These are phyloP conservation scores for Lethenteron camtschaticum DNA, from an alignment of 2,113 vertebrate species.

Conservation along the genomic window DNA sequence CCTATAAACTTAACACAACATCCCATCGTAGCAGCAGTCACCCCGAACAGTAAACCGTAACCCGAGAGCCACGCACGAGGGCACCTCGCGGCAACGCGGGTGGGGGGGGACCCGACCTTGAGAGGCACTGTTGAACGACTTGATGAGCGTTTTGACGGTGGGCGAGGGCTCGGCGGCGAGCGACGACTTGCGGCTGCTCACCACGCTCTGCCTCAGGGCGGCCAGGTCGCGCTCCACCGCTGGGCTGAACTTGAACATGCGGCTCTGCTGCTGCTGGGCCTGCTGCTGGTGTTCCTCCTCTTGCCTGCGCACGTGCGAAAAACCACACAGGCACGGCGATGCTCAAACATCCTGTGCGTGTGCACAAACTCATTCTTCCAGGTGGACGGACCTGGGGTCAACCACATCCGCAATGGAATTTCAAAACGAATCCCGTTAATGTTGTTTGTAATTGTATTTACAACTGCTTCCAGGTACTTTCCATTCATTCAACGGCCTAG, in stretches of 20 bases:
- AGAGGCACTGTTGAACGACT: conserved; percentile 80
- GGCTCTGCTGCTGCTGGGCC: conserved; percentile 3
- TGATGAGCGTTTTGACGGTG: conserved; percentile 86
- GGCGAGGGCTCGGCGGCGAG: conserved; percentile 77
- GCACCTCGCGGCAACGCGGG: background rate
- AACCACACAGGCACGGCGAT: too few relatives aligned
- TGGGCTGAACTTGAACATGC: conserved; percentile 93
- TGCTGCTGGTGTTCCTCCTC: conserved; percentile 45
- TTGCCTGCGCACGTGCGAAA: conserved; percentile 27
- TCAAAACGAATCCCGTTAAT: too few relatives aligned
- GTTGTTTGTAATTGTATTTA: too few relatives aligned
- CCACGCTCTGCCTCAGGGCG: conserved; percentile 72
- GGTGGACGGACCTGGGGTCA: too few relatives aligned
- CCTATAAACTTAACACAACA: too few relatives aligned
- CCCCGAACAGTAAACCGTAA: background rate
- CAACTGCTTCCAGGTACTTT: too few relatives aligned
- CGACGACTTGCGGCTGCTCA: conserved; percentile 61
- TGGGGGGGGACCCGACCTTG: conserved; percentile 31
- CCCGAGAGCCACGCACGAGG: background rate
- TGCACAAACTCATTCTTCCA: too few relatives aligned
- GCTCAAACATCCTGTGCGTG: too few relatives aligned
- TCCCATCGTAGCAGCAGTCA: too few relatives aligned
- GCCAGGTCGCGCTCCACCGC: conserved; percentile 77
- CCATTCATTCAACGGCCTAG: too few relatives aligned
- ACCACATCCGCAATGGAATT: too few relatives aligned